Base-by-base conservation (phyloP, 2,113 vertebrate species). In the Galbula dea region DNA sequence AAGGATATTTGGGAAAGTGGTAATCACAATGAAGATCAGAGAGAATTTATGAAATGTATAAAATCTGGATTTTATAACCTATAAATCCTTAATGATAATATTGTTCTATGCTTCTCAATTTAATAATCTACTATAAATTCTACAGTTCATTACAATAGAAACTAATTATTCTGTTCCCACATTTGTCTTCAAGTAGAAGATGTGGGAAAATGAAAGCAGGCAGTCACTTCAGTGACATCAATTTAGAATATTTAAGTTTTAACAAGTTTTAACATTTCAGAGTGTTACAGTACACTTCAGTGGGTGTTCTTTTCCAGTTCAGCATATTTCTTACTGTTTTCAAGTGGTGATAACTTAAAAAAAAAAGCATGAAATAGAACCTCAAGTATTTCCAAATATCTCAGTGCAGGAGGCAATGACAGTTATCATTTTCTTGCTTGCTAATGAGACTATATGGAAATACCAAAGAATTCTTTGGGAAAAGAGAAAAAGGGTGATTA, bases 11-110 rank as follows among this genome's bases (percentile, higher is more conserved):
- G 58, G 58, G 37, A 69, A 87, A 93, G 58, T 77, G 5, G 3
- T 62, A 87, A 54, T 10, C 73, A 34, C 3, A 12, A 45, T 76
- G 75, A 69, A 92, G 74, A 94, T 76, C 81, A n/a, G 67, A 61
- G 41, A 69, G 63, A 94, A 94, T 94, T 93, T 90, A 94, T 94
- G 86, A 96, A 94, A 95, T 90, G 83, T 51, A 90, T 89, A 48
- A 89, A 72, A 93, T 93, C 93, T 94, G 86, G 84, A 79, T 92
- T 90, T 93, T 93, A 94, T 76, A 94, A 89, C 67, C 67, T 93
- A 96, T 93, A 93, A 94, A 95, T 96, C 91, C 91, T 92, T 91
- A 95, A 94, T 90, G 90, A 95, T 93, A 82, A 96, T 95, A 96
- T 95, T 96, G 92, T 94, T 94, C 94, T 87, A 51, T 89, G 89